These are phyloP conservation scores for Accipiter virgatus DNA, from an alignment of 2,113 vertebrate species.

Conservation along the genomic window DNA sequence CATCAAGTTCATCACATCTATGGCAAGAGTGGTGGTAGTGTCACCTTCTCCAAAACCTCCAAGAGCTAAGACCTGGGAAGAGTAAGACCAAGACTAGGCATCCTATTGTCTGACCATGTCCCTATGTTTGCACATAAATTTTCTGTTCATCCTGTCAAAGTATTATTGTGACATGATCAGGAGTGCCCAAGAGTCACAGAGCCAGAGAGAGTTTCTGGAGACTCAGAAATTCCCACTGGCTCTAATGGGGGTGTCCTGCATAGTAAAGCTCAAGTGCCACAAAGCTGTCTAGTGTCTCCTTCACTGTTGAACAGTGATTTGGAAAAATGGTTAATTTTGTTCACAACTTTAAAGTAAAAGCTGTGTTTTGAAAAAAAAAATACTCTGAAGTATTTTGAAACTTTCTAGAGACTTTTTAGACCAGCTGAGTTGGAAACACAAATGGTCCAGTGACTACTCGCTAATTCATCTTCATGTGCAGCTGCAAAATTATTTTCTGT, in stretches of 20 bases:
- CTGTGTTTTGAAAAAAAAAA: background rate
- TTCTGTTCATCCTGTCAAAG: background rate
- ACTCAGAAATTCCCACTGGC: background rate
- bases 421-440: background rate
- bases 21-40: rapidly evolving
- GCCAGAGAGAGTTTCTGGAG: background rate
- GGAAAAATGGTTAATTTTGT: background rate
- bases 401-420: background rate
- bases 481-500: slow-evolving; percentile 53
- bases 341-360: background rate
- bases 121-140: background rate
- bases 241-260: background rate
- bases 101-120: background rate
- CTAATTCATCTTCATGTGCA: slow-evolving; percentile 19
- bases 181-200: background rate
- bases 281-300: background rate
- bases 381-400: background rate
- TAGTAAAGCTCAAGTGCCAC: background rate
- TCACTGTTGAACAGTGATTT: background rate
- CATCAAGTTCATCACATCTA: background rate
- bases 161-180: background rate
- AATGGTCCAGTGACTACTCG: background rate
- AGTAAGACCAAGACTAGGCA: background rate
- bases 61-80: background rate
- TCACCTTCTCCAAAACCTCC: background rate